Conservation (phyloP, 1,140 invertebrate genomes). For the Brachystomella parvula region DNA sequence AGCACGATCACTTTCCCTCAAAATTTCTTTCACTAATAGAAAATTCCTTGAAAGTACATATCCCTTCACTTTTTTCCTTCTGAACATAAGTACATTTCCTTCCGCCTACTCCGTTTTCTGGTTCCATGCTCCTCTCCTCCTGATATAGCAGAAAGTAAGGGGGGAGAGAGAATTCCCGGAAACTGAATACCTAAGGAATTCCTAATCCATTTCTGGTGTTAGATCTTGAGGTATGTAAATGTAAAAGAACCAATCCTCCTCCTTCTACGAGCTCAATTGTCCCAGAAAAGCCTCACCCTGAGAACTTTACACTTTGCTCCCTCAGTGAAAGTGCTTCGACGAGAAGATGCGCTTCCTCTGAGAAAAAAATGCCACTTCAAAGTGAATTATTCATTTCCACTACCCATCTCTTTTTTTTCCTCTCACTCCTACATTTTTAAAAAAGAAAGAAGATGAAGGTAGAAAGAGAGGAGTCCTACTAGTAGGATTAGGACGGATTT, state of each 20-base stretch:
- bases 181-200: not conserved
- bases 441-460: not conserved
- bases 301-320: not conserved
- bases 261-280: not conserved
- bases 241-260: not conserved
- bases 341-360: not conserved
- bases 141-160: too few species aligned
- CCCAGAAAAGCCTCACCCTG: not conserved
- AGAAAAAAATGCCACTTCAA: conserved; percentile 24
- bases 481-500: too few species aligned
- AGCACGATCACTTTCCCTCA: not conserved
- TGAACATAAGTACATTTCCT: not conserved
- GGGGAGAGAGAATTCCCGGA: not conserved
- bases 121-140: too few species aligned
- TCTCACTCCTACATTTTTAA: not conserved
- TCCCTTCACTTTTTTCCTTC: not conserved
- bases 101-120: not conserved
- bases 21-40: not conserved
- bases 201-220: not conserved
- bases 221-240: not conserved
- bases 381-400: conserved; percentile 32
- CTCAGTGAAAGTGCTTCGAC: not conserved
- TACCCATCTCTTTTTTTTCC: not conserved
- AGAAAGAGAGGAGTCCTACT: too few species aligned
- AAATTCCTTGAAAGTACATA: not conserved